phyloP scores from a whole-genome alignment of 2,797 vertebrate species.

The Heterohyrax brucei region DNA sequence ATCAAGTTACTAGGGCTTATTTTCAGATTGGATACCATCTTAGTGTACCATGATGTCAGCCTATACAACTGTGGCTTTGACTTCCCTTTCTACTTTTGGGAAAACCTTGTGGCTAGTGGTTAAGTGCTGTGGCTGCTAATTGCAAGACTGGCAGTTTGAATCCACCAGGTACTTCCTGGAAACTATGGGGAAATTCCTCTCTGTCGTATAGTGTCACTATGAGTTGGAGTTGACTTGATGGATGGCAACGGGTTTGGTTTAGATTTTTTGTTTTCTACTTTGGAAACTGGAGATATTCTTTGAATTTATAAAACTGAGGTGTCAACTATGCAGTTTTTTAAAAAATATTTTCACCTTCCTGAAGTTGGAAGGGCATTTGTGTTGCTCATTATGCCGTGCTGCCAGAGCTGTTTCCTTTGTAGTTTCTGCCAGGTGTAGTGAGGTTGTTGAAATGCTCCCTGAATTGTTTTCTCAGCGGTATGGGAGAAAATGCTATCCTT shows the following conservation, averaged over 20 bases:
- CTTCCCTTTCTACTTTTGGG: slow-evolving; percentile 25
- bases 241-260: no score
- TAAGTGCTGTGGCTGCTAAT: no score
- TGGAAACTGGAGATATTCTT: not conserved
- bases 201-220: no score
- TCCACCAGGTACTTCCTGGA: no score
- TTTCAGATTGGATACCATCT: slow-evolving; percentile 35
- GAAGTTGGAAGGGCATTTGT: not conserved
- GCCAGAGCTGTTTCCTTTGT: not conserved
- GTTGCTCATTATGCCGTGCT: not conserved
- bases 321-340: slow-evolving; percentile 21
- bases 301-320: not conserved
- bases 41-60: not conserved
- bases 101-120: no score
- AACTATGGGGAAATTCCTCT: no score
- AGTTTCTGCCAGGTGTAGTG: slow-evolving; percentile 41
- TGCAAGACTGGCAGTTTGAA: no score
- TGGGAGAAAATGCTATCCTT: slow-evolving; percentile 15
- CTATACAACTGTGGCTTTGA: not conserved
- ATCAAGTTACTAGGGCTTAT: not conserved
- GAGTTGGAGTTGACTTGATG: no score
- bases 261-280: no score
- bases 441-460: slow-evolving; percentile 43
- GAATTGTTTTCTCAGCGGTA: slow-evolving; percentile 64
- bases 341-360: not conserved